These are phyloP conservation scores for Apostichopus californicus DNA, from an alignment of 35 echinoderm and acorn worm genomes.

Conservation along the genomic window DNA sequence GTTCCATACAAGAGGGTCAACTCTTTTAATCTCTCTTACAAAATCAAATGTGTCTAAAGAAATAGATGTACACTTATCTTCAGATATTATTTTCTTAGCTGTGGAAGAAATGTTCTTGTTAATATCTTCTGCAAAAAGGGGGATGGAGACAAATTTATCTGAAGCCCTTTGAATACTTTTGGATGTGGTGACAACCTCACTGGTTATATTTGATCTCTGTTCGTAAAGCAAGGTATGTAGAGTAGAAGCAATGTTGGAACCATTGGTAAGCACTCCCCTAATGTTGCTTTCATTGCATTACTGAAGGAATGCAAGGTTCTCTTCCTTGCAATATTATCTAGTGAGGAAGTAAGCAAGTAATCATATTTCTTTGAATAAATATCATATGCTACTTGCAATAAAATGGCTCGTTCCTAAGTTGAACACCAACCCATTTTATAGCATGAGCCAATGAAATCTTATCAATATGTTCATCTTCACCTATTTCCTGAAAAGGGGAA, in stretches of 20 bases:
- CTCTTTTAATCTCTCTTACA: not conserved
- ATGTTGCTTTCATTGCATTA: not conserved
- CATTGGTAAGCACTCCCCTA: conserved; percentile 25
- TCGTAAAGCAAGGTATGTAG: conserved; percentile 11
- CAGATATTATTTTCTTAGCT: not conserved
- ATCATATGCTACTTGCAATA: not conserved
- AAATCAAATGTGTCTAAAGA: conserved; percentile 7
- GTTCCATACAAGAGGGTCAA: conserved; percentile 30
- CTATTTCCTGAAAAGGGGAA: not conserved
- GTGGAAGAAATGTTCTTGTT: not conserved
- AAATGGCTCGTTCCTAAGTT: not conserved
- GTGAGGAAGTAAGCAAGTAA: not conserved
- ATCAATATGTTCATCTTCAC: not conserved
- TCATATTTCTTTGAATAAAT: not conserved
- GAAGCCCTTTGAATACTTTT: not conserved
- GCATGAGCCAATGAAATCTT: not conserved
- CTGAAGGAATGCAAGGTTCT: not conserved
- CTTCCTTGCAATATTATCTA: not conserved
- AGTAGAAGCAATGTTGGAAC: not conserved
- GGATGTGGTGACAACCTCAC: not conserved
- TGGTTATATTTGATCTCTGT: not conserved
- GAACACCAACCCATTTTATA: not conserved
- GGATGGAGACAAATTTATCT: not conserved
- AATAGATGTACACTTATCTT: not conserved
- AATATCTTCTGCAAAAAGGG: not conserved